Conservation (phyloP, 2,797 vertebrate species). For the Platyrinchus mystaceus region DNA sequence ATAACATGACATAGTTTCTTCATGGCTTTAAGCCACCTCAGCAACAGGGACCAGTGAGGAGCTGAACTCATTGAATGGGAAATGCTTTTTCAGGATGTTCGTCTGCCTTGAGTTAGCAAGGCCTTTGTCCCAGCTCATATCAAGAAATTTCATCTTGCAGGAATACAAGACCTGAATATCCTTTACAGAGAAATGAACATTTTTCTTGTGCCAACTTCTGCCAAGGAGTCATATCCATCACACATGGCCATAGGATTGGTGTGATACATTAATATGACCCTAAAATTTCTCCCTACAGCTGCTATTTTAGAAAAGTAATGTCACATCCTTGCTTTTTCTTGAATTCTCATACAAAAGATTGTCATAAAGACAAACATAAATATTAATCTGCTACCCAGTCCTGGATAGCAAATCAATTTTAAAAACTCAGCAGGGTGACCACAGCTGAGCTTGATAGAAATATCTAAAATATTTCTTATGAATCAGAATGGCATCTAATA, state of each 20-base stretch:
- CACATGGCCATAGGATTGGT: accelerated
- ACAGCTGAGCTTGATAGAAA: neutral
- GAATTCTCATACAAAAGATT: neutral
- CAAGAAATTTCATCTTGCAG: neutral
- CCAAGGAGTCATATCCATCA: neutral
- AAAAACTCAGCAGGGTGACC: neutral
- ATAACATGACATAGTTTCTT: neutral
- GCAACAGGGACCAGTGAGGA: neutral
- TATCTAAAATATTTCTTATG: neutral
- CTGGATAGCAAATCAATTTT: neutral
- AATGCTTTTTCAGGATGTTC: neutral
- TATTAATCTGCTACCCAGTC: neutral
- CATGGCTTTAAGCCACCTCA: neutral
- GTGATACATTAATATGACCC: neutral
- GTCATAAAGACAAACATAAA: neutral
- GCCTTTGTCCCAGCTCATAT: neutral
- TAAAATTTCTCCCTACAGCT: neutral
- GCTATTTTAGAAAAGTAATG: slow-evolving; percentile 31
- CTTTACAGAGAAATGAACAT: neutral
- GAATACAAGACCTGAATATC: neutral
- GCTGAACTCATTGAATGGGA: neutral
- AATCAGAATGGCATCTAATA: neutral
- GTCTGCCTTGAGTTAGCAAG: neutral
- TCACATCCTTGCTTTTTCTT: neutral
- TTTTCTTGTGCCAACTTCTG: neutral